phyloP scores from a whole-genome alignment of 1,140 invertebrate species.

The Microvelia longipes region DNA sequence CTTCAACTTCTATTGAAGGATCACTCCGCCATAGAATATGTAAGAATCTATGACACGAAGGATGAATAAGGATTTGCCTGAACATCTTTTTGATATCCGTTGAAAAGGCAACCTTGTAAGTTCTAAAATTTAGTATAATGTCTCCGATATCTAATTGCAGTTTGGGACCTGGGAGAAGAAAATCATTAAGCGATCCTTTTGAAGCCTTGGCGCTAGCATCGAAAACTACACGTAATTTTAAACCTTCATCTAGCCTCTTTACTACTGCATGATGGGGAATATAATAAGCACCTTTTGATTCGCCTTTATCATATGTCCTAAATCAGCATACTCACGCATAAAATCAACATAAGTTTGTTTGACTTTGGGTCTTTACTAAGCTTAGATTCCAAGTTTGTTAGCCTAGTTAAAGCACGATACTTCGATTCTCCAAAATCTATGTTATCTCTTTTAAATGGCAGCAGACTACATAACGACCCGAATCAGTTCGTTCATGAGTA shows the following conservation, averaged over 20 bases:
- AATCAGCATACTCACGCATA: background rate
- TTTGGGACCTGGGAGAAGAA: background rate
- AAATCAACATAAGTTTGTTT: background rate
- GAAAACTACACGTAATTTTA: background rate
- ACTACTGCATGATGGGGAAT: background rate
- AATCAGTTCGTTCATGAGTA: background rate
- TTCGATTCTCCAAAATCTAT: background rate
- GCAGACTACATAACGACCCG: background rate
- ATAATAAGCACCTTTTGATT: background rate
- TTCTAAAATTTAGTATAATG: background rate
- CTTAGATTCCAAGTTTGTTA: background rate
- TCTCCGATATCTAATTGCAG: background rate
- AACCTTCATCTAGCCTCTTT: background rate
- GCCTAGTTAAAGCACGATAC: background rate
- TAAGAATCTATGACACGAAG: background rate
- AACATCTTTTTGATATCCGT: background rate
- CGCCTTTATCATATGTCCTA: background rate
- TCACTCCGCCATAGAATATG: conserved; percentile 20
- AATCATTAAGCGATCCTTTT: background rate
- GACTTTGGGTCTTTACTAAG: background rate
- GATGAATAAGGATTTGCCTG: background rate
- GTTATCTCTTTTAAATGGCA: background rate
- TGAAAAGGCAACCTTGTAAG: background rate
- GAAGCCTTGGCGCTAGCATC: background rate
- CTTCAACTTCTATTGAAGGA: conserved; percentile 11